Evolutionary conservation across 2,888 invertebrate species (phyloP), one percentile per base, ranked within the genome.

Genomic region (Panopea generosa): DNA sequence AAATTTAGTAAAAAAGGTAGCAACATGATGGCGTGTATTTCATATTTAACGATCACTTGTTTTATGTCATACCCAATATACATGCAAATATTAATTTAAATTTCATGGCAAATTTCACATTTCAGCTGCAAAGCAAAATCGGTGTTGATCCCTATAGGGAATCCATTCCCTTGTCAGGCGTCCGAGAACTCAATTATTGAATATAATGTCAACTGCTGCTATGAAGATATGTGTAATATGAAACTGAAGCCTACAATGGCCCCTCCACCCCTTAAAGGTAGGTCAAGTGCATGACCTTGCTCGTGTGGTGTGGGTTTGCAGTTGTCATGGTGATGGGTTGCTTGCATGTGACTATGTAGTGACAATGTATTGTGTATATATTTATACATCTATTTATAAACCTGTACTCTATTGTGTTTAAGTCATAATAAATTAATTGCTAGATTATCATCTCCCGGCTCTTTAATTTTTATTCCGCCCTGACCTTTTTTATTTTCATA

Each of bases 141-240:
- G 1, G 56, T 73, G 9, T 66, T 80, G 20, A 29, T 77, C 1
- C 83, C 86, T 7, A 22, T 29, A 9, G 77, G 79, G 1, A 70
- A 82, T 6, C 87, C 86, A 0, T 56, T 89, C 22, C 57, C 65
- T 1, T 89, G 89, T 67, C 66, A 84, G 38, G 76, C 74, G 16
- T 67, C 80, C 1, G 24, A 22, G 0, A 59, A 16, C n/a, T 56
- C 61, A 16, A 45, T 57, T 9, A 7, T 52, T 24, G 75, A 81
- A 16, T 74, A 71, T 26, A 85, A 79, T 56, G 79, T 87, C 4
- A 33, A 78, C 18, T 90, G 90, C 57, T 90, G 90, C 56, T 78
- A 83, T 20, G 49, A 61, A 7, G 88, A 89, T 52, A 78, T 83
- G 69, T 89, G 90, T 59, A 90, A 90, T 65, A 59, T 67, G 62